Percentiles rank a stretch among this genome's conserved stretches.
Evolutionary conservation across 2,888 invertebrate genomes (phyloP).

Genomic region (Macrostomum cliftonense): DNA sequence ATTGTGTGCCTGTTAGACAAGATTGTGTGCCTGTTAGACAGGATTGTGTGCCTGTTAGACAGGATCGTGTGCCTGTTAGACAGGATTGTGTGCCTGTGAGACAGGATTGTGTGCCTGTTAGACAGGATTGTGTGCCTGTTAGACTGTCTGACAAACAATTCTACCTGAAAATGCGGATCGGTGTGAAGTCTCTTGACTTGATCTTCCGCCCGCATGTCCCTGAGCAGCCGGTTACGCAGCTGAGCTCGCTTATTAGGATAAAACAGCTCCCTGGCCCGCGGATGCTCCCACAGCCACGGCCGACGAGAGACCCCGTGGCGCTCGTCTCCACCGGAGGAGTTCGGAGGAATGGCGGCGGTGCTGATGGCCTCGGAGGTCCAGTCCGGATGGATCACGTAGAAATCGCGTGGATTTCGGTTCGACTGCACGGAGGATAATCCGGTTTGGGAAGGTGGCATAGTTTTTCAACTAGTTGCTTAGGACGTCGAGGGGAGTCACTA

Average conservation of each 20-base stretch:
- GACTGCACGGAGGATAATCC: too few species aligned
- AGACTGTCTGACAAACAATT: too few species aligned
- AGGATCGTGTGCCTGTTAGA: too few species aligned
- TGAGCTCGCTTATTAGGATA: not conserved
- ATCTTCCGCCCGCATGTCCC: not conserved
- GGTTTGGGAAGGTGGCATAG: too few species aligned
- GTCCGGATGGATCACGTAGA: conserved; percentile 6
- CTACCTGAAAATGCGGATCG: conserved; percentile 2
- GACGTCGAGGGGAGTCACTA: too few species aligned
- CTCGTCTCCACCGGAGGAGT: not conserved
- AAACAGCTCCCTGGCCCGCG: not conserved
- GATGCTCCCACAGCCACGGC: not conserved
- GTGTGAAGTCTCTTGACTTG: not conserved
- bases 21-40: too few species aligned
- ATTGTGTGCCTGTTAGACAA: too few species aligned
- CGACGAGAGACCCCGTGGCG: not conserved
- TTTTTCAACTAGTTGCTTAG: too few species aligned
- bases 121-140: too few species aligned
- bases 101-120: too few species aligned
- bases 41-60: too few species aligned
- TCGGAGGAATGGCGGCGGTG: not conserved
- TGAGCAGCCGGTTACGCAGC: not conserved
- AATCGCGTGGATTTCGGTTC: not conserved
- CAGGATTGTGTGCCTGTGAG: too few species aligned
- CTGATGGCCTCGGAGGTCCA: conserved; percentile 1